Base-by-base conservation (phyloP, 2,888 invertebrate species). In the Brachynemurus nebulosus region DNA sequence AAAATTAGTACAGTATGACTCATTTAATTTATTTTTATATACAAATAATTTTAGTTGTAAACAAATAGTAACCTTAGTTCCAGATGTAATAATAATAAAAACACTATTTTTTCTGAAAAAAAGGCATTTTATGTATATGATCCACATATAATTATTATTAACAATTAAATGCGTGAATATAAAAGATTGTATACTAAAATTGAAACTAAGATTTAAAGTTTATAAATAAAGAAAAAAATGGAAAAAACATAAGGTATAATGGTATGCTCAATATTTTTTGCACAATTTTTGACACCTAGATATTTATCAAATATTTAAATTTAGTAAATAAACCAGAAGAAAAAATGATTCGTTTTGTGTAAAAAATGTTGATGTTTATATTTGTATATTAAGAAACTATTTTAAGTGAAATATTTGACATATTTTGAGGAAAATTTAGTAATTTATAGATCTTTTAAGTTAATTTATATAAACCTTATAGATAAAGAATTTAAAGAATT, bases 311-410 rank as follows among this genome's bases (percentile, higher is more conserved):
- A n/a, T n/a, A n/a, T n/a, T n/a, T n/a, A n/a, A n/a, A n/a, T n/a
- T n/a, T n/a, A n/a, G n/a, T n/a, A n/a, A n/a, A n/a, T n/a, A n/a
- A n/a, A n/a, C n/a, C n/a, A n/a, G n/a, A n/a, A n/a, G n/a, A n/a
- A n/a, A n/a, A n/a, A n/a, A n/a, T n/a, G n/a, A n/a, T n/a, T n/a
- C n/a, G n/a, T 30, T n/a, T 30, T 30, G 30, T 30, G 30, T 30
- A 30, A 30, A 30, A 30, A 30, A 30, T 30, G 30, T 30, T 30
- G 30, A 30, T 12, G 30, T 30, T 30, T 30, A 30, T 30, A 30
- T 30, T 30, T 30, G 30, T 30, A 30, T 12, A 30, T 30, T 30
- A 30, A 30, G 30, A 14, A 30, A 30, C 30, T 30, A 12, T 12
- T 30, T 30, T 12, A 12, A 12, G 30, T 30, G 30, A 30, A 30